Evolutionary conservation across 2,113 vertebrate species (phyloP).

Genomic region (Rhipidura dahli): DNA sequence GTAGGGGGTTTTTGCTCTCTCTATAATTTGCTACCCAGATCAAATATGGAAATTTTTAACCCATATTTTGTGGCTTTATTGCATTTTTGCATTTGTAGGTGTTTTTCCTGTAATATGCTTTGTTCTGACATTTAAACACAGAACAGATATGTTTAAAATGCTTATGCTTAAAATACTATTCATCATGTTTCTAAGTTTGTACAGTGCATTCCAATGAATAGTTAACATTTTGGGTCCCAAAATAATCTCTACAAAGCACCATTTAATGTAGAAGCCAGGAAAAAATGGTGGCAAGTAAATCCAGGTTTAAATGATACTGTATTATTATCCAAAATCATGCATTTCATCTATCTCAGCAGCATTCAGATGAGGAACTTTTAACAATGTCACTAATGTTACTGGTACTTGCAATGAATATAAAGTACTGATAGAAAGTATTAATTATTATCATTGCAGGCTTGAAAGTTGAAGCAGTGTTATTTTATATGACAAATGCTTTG

Average conservation of each 20-base stretch:
- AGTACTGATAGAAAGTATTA: constrained; percentile 42
- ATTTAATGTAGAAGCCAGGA: constrained; percentile 37
- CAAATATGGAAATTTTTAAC: constrained; percentile 69
- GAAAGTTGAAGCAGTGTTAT: constrained; percentile 32
- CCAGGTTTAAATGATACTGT: constrained; percentile 36
- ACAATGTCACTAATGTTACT: constrained; percentile 44
- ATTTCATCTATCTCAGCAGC: background rate
- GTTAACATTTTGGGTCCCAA: constrained; percentile 58
- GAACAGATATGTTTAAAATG: constrained; percentile 52
- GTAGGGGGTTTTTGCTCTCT: constrained; percentile 62
- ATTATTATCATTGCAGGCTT: constrained; percentile 35
- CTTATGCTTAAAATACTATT: constrained; percentile 49
- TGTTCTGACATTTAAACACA: constrained; percentile 67
- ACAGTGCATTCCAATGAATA: constrained; percentile 32
- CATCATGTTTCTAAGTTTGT: constrained; percentile 53
- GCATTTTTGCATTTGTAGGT: constrained; percentile 58
- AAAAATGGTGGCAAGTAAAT: constrained; percentile 60
- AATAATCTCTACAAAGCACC: constrained; percentile 46
- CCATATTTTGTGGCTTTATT: constrained; percentile 60
- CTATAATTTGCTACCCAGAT: constrained; percentile 67
- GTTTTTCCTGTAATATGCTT: constrained; percentile 59
- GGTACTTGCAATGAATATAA: constrained; percentile 24
- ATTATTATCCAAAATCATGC: constrained; percentile 35
- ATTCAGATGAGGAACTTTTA: constrained; percentile 48
- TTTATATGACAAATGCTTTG: constrained; percentile 2